Percentiles rank a stretch among this genome's conserved stretches.
Conservation (phyloP, 2,888 invertebrate genomes). For the Limnephilus marmoratus region DNA sequence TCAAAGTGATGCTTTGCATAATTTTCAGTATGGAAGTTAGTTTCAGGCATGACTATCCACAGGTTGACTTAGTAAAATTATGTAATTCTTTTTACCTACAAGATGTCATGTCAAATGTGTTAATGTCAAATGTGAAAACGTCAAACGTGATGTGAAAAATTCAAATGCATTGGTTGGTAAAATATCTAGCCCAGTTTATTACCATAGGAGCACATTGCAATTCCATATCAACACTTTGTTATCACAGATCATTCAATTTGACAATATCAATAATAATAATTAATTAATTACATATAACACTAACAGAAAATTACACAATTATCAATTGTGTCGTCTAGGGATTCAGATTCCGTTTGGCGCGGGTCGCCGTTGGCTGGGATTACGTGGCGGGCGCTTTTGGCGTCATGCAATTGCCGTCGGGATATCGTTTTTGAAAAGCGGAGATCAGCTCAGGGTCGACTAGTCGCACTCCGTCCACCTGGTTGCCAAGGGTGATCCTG, state of each 20-base stretch:
- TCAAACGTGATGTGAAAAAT: no score
- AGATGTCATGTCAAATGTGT: no score
- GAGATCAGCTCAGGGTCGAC: conserved; percentile 94
- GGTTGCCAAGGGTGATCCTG: conserved; percentile 96
- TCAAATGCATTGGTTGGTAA: no score
- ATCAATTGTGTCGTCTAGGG: background rate
- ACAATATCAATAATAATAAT: conserved; percentile 13
- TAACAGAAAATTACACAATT: background rate
- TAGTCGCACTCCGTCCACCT: conserved; percentile 95
- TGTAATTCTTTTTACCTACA: no score
- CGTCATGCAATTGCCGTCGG: conserved; percentile 89
- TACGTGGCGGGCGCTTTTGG: conserved; percentile 78
- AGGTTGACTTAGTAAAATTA: no score
- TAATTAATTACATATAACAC: background rate
- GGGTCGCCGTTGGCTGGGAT: background rate
- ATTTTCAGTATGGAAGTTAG: no score
- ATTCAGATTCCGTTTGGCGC: background rate
- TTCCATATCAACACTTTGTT: background rate
- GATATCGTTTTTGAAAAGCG: conserved; percentile 93
- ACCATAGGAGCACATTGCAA: background rate
- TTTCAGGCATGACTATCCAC: no score
- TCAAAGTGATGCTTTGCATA: no score
- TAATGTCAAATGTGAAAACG: no score
- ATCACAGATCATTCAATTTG: background rate
- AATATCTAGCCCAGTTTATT: background rate